A percentile compares a stretch with the other conserved stretches of the same genome.
Conservation (phyloP, 2,113 vertebrate species). For the Grammatotria lemairii region DNA sequence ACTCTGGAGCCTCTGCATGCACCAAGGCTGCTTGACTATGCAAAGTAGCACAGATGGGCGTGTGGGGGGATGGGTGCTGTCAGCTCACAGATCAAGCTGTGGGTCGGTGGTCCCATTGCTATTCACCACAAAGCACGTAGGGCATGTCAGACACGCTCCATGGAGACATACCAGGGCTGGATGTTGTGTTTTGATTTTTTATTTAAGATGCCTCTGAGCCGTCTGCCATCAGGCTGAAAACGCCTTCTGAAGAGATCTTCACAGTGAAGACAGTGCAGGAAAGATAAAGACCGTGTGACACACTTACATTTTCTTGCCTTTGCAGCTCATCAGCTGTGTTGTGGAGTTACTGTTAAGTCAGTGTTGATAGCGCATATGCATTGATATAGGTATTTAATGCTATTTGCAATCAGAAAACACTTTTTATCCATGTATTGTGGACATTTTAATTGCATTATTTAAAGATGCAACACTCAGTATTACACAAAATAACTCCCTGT, state of each 20-base stretch:
- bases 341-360: background rate
- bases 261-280: background rate
- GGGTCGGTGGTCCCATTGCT: conserved; percentile 67
- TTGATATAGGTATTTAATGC: background rate
- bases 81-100: conserved; percentile 60
- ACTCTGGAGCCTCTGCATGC: conserved; percentile 17
- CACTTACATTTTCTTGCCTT: background rate
- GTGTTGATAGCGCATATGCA: background rate
- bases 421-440: background rate
- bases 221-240: background rate
- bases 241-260: background rate
- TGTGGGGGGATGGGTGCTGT: conserved; percentile 66
- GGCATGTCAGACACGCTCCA: conserved; percentile 56
- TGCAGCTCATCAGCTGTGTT: background rate
- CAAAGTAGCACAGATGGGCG: conserved; percentile 64
- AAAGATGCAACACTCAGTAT: background rate
- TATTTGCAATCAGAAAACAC: background rate
- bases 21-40: conserved; percentile 51
- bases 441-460: background rate
- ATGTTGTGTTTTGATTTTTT: conserved; percentile 18
- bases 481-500: background rate
- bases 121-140: conserved; percentile 59
- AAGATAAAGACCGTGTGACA: background rate
- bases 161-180: conserved; percentile 46
- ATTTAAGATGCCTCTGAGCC: background rate